A percentile compares a stretch with the other conserved stretches of the same genome.
Conservation (phyloP, 1,140 invertebrate species). For the Drosophila athabasca region DNA sequence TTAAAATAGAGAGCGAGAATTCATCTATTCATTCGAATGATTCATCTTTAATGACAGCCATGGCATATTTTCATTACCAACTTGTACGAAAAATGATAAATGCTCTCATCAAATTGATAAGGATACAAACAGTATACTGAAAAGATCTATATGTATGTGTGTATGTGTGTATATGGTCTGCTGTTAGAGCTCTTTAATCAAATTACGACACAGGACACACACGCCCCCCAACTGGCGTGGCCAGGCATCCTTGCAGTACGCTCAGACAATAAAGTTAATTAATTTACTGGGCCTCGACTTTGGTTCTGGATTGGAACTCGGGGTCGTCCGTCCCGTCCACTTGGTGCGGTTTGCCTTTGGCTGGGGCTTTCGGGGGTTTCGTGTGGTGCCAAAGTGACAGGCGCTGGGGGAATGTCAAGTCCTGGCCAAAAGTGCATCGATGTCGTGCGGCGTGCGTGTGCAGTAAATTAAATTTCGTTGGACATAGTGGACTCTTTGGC, state of each 20-base stretch:
- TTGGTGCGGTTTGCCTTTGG: conserved; percentile 22
- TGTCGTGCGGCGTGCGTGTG: conserved; percentile 22
- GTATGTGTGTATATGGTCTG: conserved; percentile 17
- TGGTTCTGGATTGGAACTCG: background rate
- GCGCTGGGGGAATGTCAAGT: conserved; percentile 37
- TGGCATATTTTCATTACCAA: conserved; percentile 12
- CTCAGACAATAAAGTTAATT: conserved; percentile 75
- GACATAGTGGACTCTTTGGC: conserved; percentile 28
- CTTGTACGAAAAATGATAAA: conserved; percentile 53
- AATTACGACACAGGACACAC: conserved; percentile 46
- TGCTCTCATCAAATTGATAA: conserved; percentile 51
- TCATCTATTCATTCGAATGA: conserved; percentile 1
- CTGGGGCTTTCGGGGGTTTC: conserved; percentile 3
- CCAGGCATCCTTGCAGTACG: background rate
- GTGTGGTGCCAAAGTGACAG: conserved; percentile 22
- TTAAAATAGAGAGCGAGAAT: conserved; percentile 9
- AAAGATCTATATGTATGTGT: background rate
- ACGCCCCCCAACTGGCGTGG: too few species aligned
- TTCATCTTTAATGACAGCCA: conserved; percentile 6
- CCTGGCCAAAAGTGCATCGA: conserved; percentile 8
- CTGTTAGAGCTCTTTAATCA: conserved; percentile 67
- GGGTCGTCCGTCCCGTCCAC: background rate
- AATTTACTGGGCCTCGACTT: conserved; percentile 60
- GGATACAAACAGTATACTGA: conserved; percentile 11
- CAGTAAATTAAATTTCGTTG: conserved; percentile 72